Evolutionary conservation across 2,888 invertebrate species (phyloP).

Genomic region (Euplexia lucipara): DNA sequence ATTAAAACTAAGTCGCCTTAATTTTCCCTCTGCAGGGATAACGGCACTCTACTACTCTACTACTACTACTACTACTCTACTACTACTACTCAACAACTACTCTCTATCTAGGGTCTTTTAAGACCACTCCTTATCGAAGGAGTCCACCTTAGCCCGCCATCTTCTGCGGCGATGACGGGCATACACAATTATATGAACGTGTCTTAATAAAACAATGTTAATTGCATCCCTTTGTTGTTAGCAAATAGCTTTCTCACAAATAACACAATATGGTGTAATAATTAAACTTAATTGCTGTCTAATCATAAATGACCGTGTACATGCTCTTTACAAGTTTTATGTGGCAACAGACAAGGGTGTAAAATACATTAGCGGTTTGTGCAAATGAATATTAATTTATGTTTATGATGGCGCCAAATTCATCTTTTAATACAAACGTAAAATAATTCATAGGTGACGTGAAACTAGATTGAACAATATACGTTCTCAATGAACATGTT

Average conservation of each 20-base stretch:
- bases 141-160: too few relatives aligned
- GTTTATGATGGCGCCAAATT: conserved; percentile 57
- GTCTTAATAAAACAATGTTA: background rate
- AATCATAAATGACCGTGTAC: conserved; percentile 41
- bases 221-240: background rate
- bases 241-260: conserved; percentile 5
- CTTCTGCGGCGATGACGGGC: too few relatives aligned
- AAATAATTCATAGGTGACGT: conserved; percentile 54
- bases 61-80: too few relatives aligned
- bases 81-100: too few relatives aligned
- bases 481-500: conserved; percentile 40
- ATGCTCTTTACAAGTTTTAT: conserved; percentile 59
- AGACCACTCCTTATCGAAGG: too few relatives aligned
- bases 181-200: background rate
- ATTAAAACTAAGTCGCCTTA: too few relatives aligned
- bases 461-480: conserved; percentile 53
- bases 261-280: conserved; percentile 5
- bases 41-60: too few relatives aligned
- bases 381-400: conserved; percentile 64
- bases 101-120: too few relatives aligned
- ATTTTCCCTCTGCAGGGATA: too few relatives aligned
- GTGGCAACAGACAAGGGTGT: conserved; percentile 56
- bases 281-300: conserved; percentile 26
- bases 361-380: conserved; percentile 61
- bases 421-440: conserved; percentile 60